phyloP scores from a whole-genome alignment of 2,113 vertebrate genomes.

The Strigops habroptila region DNA sequence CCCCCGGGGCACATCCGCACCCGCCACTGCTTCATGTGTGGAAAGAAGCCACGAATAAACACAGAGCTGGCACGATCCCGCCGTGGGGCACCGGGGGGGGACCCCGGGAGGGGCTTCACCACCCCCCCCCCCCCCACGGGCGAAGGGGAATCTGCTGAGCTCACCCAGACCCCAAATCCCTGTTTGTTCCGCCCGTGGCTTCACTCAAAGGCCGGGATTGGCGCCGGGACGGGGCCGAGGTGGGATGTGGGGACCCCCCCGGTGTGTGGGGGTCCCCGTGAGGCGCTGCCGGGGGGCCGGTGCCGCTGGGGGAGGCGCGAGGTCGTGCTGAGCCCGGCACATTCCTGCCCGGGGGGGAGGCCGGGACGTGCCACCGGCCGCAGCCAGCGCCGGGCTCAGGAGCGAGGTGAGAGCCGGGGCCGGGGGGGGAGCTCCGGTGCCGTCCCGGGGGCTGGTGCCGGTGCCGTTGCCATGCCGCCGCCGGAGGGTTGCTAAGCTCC shows the following conservation, averaged over 20 bases:
- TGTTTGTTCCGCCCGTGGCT: slow-evolving; percentile 46
- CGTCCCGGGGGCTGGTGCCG: too few relatives aligned
- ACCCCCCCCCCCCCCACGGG: not conserved
- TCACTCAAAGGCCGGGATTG: slow-evolving; percentile 38
- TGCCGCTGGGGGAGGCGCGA: not conserved
- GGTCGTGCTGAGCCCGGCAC: slow-evolving; percentile 35
- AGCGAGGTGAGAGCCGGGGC: not conserved
- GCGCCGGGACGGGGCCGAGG: not conserved
- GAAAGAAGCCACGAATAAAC: not conserved
- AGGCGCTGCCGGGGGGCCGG: not conserved
- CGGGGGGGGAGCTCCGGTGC: not conserved
- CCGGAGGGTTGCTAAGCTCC: slow-evolving; percentile 61
- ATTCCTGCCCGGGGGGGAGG: not conserved
- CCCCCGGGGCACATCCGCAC: not conserved
- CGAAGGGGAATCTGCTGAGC: slow-evolving; percentile 59
- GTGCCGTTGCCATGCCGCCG: slow-evolving; percentile 52
- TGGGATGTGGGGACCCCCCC: not conserved
- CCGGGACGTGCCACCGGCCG: not conserved
- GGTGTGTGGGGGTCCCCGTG: not conserved
- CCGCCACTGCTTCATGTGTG: not conserved
- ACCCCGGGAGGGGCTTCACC: not conserved
- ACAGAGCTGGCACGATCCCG: not conserved
- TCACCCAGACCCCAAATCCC: slow-evolving; percentile 39
- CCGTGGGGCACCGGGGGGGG: accelerated
- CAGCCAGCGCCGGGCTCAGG: not conserved